phyloP scores from a whole-genome alignment of 2,888 invertebrate genomes.

The Heliconius aoede region DNA sequence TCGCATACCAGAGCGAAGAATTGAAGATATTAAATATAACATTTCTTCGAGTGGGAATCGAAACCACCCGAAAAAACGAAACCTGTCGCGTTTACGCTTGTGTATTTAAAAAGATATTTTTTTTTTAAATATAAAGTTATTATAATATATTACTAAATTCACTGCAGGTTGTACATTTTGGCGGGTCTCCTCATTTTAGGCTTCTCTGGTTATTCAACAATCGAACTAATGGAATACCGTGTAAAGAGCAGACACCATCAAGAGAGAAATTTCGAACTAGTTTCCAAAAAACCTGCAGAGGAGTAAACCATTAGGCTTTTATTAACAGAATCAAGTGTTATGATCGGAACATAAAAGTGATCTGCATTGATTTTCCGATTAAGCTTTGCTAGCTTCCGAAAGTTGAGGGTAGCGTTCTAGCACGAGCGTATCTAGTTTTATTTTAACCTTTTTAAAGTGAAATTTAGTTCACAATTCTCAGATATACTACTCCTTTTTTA shows the following conservation, averaged over 20 bases:
- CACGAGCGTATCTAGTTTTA: not conserved
- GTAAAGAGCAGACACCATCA: constrained; percentile 68
- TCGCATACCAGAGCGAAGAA: too few relatives aligned
- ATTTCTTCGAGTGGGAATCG: too few relatives aligned
- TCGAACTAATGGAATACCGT: constrained; percentile 84
- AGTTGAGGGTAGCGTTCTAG: too few relatives aligned
- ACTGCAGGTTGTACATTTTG: constrained; percentile 86
- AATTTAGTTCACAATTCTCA: too few relatives aligned
- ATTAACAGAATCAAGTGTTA: not conserved
- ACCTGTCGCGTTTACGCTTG: too few relatives aligned
- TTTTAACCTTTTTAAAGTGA: not conserved
- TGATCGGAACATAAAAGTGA: not conserved
- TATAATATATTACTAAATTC: not conserved
- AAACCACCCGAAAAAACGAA: too few relatives aligned
- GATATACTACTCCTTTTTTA: not conserved
- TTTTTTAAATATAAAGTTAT: not conserved
- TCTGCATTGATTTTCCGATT: too few relatives aligned
- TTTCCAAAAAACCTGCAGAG: constrained; percentile 60
- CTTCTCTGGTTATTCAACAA: constrained; percentile 88
- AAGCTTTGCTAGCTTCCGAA: too few relatives aligned
- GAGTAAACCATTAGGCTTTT: constrained; percentile 47
- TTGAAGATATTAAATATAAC: too few relatives aligned
- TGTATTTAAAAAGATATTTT: too few relatives aligned
- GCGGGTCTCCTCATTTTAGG: constrained; percentile 88
- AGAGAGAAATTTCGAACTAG: constrained; percentile 75